Conservation (phyloP, 2,113 vertebrate genomes). For the Nannobrachium achirus region DNA sequence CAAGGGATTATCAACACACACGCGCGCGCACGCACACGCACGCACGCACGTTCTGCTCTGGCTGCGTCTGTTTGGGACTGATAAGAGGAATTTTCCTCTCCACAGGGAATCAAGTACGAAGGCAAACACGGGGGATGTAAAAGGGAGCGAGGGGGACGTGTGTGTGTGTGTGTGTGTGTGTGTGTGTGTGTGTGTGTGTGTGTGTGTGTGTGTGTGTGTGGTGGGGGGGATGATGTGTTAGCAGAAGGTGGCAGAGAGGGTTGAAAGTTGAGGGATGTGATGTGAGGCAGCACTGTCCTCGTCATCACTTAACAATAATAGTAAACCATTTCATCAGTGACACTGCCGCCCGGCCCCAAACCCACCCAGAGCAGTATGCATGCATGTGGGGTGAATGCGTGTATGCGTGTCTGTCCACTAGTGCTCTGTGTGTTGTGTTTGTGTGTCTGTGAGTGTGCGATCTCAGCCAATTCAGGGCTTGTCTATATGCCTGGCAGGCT, state of each 20-base stretch:
- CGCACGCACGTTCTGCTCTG: conserved; percentile 1
- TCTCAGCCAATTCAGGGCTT: not conserved
- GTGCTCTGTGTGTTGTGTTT: not conserved
- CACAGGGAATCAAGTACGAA: conserved; percentile 56
- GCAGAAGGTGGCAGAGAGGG: conserved; percentile 4
- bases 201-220: not conserved
- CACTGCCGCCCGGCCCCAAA: not conserved
- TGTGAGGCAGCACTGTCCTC: not conserved
- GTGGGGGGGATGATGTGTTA: not conserved
- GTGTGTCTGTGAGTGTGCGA: conserved; percentile 6
- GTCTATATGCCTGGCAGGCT: conserved; percentile 25
- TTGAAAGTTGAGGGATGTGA: conserved; percentile 23
- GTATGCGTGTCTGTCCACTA: not conserved
- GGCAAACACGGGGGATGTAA: conserved; percentile 48
- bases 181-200: not conserved
- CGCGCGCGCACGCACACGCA: conserved; percentile 7
- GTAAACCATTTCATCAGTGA: not conserved
- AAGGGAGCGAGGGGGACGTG: conserved; percentile 25
- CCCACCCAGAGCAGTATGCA: not conserved
- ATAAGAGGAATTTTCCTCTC: conserved; percentile 71
- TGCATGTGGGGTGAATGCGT: not conserved
- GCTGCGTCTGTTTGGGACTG: conserved; percentile 69
- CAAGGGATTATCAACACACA: conserved; percentile 61
- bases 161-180: not conserved
- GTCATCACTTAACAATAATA: conserved; percentile 16